These are phyloP conservation scores for Sebastes schlegelii DNA, from an alignment of 2,113 vertebrate genomes.

Conservation along the genomic window DNA sequence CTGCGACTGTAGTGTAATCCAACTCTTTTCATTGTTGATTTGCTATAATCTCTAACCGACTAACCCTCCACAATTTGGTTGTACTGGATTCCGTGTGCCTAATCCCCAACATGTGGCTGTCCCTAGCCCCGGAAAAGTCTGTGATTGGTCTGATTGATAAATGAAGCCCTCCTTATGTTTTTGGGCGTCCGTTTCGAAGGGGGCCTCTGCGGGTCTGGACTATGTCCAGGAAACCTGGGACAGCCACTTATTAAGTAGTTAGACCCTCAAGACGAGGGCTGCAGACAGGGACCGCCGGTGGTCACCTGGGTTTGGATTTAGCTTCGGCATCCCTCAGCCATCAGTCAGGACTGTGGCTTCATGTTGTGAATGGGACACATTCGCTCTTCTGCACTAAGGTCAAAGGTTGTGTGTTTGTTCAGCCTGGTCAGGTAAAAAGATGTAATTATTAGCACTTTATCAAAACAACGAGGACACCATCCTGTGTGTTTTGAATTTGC, in stretches of 20 bases:
- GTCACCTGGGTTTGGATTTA: constrained; percentile 86
- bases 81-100: constrained; percentile 67
- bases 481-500: constrained; percentile 19
- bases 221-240: constrained; percentile 97
- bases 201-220: constrained; percentile 90
- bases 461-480: constrained; percentile 59
- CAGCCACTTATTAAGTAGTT: constrained; percentile 99
- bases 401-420: constrained; percentile 74
- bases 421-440: constrained; percentile 72
- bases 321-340: constrained; percentile 62
- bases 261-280: constrained; percentile 88
- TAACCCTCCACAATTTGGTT: constrained; percentile 67
- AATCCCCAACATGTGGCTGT: constrained; percentile 83
- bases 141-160: constrained; percentile 88
- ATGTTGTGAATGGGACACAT: constrained; percentile 56
- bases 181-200: constrained; percentile 85
- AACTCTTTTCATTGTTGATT: constrained; percentile 72
- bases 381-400: constrained; percentile 65
- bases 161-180: constrained; percentile 87
- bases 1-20: constrained; percentile 61
- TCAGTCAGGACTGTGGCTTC: constrained; percentile 62
- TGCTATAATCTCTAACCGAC: constrained; percentile 66
- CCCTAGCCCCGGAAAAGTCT: constrained; percentile 79
- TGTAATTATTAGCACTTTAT: constrained; percentile 75
- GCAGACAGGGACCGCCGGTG: constrained; percentile 85